Base-by-base conservation (phyloP, 2,797 vertebrate species). In the Rhabdomys pumilio region DNA sequence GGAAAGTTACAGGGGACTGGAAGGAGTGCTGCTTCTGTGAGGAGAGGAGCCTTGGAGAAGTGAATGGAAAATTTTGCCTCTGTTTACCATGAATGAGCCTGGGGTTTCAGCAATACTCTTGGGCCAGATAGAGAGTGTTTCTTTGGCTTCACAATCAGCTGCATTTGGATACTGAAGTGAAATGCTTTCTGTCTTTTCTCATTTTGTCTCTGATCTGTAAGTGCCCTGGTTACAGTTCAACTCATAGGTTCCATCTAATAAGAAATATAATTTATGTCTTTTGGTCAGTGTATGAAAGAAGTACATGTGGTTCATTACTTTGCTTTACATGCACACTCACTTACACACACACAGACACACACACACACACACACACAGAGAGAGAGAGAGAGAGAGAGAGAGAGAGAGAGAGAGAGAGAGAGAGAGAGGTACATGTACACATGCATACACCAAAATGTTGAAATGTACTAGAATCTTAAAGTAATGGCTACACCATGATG, bases 31-130 rank as follows among this genome's bases (percentile, higher is more conserved):
- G 19, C 86, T 93, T 95, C 85, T 75, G 80, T 31, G 6, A 55
- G 55, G 88, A 93, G 80, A 97, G 82, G 80, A 69, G 63, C 81
- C 65, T 96, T 97, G 97, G 97, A 97, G 63, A 93, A 77, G 61
- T 97, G 97, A 97, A 97, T 97, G 97, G 97, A 97, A 97, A 97
- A 97, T 61, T 72, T 96, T 84, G 88, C 79, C 95, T 97, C 91
- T 97, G 95, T 96, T 97, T 97, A 97, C 76, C 95, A 95, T 97
- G 98, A 97, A 98, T 97, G 98, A 97, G 96, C 89, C 84, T 88
- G 34, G 67, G 94, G 84, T 95, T 96, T 97, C 97, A 96, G 93
- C 97, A 97, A 87, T 95, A 86, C 84, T 88, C 92, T 96, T 38
- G 59, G 81, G 89, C 59, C 97, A 94, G 50, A 98, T 97, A 96